phyloP scores from a whole-genome alignment of 2,797 vertebrate species.

The Sparus aurata region DNA sequence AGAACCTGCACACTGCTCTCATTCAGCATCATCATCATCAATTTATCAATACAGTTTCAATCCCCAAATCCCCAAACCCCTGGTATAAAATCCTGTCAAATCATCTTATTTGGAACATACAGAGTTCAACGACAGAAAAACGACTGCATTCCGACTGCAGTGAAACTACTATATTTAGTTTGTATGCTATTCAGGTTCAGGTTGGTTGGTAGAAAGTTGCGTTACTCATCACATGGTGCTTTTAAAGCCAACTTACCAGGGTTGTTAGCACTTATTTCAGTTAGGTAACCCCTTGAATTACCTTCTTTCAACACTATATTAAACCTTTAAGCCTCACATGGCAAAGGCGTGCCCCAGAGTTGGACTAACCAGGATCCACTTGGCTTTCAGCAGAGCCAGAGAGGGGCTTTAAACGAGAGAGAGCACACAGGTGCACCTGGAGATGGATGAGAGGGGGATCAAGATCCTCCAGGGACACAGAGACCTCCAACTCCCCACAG shows the following conservation, averaged over 20 bases:
- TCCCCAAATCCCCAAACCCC: too few species aligned
- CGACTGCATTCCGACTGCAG: background rate
- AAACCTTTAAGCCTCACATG: conserved; percentile 60
- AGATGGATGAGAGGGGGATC: conserved; percentile 76
- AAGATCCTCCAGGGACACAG: conserved; percentile 71
- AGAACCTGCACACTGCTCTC: too few species aligned
- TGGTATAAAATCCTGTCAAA: background rate
- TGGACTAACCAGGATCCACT: conserved; percentile 63
- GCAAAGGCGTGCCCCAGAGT: conserved; percentile 48
- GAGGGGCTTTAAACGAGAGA: conserved; percentile 64
- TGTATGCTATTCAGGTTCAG: background rate
- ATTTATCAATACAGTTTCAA: too few species aligned
- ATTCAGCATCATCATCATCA: too few species aligned
- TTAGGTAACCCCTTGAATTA: conserved; percentile 39
- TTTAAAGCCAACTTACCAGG: conserved; percentile 14
- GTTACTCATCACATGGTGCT: background rate
- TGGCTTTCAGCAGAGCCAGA: conserved; percentile 66
- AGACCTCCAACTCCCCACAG: conserved; percentile 77
- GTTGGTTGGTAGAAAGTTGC: conserved; percentile 7
- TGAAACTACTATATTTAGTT: background rate
- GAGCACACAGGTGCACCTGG: conserved; percentile 63
- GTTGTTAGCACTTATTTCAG: conserved; percentile 37
- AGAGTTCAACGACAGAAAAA: background rate
- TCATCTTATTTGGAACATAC: background rate
- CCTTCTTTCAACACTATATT: conserved; percentile 43